Evolutionary conservation across 2,888 invertebrate genomes (phyloP), one percentile per base, ranked within the genome.

Genomic region (Phania funesta): DNA sequence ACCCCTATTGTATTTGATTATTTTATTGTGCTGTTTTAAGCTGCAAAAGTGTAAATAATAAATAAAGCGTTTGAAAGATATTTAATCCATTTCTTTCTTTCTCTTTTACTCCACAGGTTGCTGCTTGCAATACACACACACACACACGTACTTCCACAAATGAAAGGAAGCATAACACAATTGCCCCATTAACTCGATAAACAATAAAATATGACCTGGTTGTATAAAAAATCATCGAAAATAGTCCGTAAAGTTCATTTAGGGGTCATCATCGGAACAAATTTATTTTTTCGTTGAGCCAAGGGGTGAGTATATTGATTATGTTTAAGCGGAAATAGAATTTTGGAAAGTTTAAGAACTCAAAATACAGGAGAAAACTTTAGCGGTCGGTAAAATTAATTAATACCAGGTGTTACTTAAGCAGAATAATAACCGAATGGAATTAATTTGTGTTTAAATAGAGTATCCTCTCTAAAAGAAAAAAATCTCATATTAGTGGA

Each of bases 141-240:
- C 9, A 9, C 1, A 35, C 7, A n/a, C 64, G 56, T 11, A 38
- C 4, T 11, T 29, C 26, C 9, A 52, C 20, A 5, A 38, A 24
- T 24, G 50, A n/a, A n/a, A 1, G 46, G 20, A 6, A 56, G 35
- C 8, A 18, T 44, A 56, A 35, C 29, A 41, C 68, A 75, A 58
- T 70, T 80, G 75, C 24, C 70, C 79, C 52, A 73, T 79, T 79
- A 79, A 73, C 79, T 62, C 16, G 50, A 67, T 60, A 79, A 67
- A 41, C 9, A 62, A 74, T 56, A 68, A 68, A 70, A 16, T 13
- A 50, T 2, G 62, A 77, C 62, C 11, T 65, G 32, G 1, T 44
- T 22, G 13, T 22, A 8, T 4, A 13, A 52, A 50, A 73, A 65
- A 24, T 26, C n/a, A 48, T 38, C 5, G n/a, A 32, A 18, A 56